Evolutionary conservation across 2,888 invertebrate species (phyloP), one percentile per base, ranked within the genome.

Genomic region (Ennomos quercinarius): DNA sequence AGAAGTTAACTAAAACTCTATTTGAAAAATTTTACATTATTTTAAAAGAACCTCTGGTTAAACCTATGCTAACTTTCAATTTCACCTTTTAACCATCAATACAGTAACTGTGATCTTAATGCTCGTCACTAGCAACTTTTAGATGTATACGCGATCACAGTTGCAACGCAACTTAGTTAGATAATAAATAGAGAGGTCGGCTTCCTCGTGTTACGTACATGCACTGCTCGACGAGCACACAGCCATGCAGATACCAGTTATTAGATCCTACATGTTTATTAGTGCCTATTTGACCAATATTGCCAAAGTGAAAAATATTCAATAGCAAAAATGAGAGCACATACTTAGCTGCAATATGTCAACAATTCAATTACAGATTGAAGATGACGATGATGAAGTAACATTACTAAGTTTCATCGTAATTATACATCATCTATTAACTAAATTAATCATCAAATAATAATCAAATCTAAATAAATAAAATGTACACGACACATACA

Each of bases 161-260:
- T 50, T 47, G 43, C 57, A 61, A 68, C 62, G 52, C 61, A 69
- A 66, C 60, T 54, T 67, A 64, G 78, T 88, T 86, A 85, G 83
- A 85, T 89, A 88, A 88, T 77, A 71, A 27, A 27, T 78, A 73
- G 72, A 83, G 77, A 80, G 73, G 70, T 75, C 70, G 51, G 74
- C 83, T 89, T 90, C 85, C 87, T 85, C 59, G 74, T 87, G 76
- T 89, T 88, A 87, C 86, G 84, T 81, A 70, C 73, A 67, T 66
- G 62, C 54, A 57, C 65, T 53, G 51, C 57, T 54, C 64, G 66
- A 72, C 74, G 70, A 74, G 69, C 76, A 72, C 67, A 70, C 72
- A 63, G 27, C 27, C 6, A 5, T 65, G 68, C 67, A 66, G 64
- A 39, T 66, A 67, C 66, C 61, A 59, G 65, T 64, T 70, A 70